These are phyloP conservation scores for Cyclophora albipunctata DNA, from an alignment of 2,888 invertebrate genomes.

Conservation along the genomic window DNA sequence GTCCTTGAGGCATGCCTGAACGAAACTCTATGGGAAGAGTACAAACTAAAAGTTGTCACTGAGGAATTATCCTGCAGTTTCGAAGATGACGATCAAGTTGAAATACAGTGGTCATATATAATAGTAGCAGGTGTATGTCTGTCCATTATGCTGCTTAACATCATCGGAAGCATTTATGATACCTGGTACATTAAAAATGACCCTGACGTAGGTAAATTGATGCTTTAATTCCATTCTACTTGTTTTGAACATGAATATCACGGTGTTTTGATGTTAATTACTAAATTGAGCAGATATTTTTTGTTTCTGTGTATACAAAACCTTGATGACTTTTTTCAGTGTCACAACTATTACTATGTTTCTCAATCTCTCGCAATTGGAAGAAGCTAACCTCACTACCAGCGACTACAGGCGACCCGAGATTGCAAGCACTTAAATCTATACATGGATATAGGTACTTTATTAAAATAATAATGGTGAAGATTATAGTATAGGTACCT, in stretches of 20 bases:
- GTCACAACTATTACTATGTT: conserved; percentile 43
- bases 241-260: too few species aligned
- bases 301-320: too few species aligned
- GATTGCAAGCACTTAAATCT: too few species aligned
- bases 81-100: conserved; percentile 21
- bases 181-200: not conserved
- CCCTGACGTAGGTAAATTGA: too few species aligned
- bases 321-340: conserved; percentile 29
- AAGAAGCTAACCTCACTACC: conserved; percentile 20
- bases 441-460: too few species aligned
- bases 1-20: conserved; percentile 52
- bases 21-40: conserved; percentile 35
- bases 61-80: conserved; percentile 41
- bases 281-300: too few species aligned
- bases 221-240: too few species aligned
- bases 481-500: too few species aligned
- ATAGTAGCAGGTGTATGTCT: conserved; percentile 28
- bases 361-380: conserved; percentile 55
- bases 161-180: conserved; percentile 48
- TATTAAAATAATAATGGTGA: too few species aligned
- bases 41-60: conserved; percentile 37
- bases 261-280: too few species aligned
- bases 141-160: conserved; percentile 36
- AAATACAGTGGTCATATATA: conserved; percentile 35
- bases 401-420: too few species aligned